A percentile compares a stretch with the other conserved stretches of the same genome.
Conservation (phyloP, 1,140 invertebrate genomes). For the Aphidius gifuensis region DNA sequence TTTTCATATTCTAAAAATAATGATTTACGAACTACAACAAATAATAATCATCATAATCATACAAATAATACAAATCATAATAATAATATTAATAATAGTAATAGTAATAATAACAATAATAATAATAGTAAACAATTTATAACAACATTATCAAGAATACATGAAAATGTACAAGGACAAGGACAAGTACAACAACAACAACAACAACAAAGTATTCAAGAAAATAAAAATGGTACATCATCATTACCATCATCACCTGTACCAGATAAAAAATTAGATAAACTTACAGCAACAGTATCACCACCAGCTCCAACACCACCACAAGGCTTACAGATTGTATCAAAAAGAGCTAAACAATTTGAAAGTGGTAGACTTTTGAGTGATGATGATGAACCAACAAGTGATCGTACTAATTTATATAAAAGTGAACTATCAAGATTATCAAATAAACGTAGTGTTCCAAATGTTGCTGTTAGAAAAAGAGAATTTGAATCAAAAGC, state of each 20-base stretch:
- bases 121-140: slow-evolving; percentile 51
- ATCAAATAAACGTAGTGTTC: slow-evolving; percentile 66
- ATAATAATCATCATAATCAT: slow-evolving; percentile 6
- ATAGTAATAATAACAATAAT: slow-evolving; percentile 45
- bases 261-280: slow-evolving; percentile 48
- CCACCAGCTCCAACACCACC: slow-evolving; percentile 45
- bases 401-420: slow-evolving; percentile 66
- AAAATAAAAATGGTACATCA: slow-evolving; percentile 41
- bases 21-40: slow-evolving; percentile 22
- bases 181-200: slow-evolving; percentile 42
- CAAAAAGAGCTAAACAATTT: slow-evolving; percentile 70
- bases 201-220: slow-evolving; percentile 18
- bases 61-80: neutral
- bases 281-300: slow-evolving; percentile 40
- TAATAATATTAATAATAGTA: no score
- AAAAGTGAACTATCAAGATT: slow-evolving; percentile 71
- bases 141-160: slow-evolving; percentile 62
- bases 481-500: slow-evolving; percentile 70
- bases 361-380: slow-evolving; percentile 61
- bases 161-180: slow-evolving; percentile 58
- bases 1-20: slow-evolving; percentile 29
- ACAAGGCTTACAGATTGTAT: slow-evolving; percentile 63
- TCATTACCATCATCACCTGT: slow-evolving; percentile 48
- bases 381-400: slow-evolving; percentile 57
- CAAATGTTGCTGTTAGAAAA: slow-evolving; percentile 70